A percentile compares a stretch with the other conserved stretches of the same genome.
phyloP scores from a whole-genome alignment of 1,140 invertebrate species.

The Lasioglossum baleicum region DNA sequence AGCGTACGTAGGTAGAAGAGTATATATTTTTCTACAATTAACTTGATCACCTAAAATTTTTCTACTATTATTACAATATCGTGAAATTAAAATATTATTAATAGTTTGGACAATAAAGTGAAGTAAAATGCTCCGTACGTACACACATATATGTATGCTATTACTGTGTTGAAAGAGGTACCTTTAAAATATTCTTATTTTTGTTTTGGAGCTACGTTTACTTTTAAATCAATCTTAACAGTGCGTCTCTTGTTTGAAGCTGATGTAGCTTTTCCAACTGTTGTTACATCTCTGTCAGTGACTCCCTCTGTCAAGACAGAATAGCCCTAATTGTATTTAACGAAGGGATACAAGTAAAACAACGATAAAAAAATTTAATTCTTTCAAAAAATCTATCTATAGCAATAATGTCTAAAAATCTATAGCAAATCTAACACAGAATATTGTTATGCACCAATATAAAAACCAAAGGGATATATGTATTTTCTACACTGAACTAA shows the following conservation, averaged over 20 bases:
- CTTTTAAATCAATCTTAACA: constrained; percentile 89
- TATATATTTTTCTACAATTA: too few relatives aligned
- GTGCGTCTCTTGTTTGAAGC: constrained; percentile 87
- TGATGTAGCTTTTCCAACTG: constrained; percentile 81
- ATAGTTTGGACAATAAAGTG: too few relatives aligned
- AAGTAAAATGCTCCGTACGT: too few relatives aligned
- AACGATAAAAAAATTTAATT: too few relatives aligned
- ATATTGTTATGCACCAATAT: not conserved
- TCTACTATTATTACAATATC: too few relatives aligned
- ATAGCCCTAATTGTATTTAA: constrained; percentile 76
- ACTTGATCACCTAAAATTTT: too few relatives aligned
- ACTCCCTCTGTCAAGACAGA: constrained; percentile 82
- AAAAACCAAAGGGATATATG: not conserved
- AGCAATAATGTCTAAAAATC: not conserved
- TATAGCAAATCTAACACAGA: not conserved
- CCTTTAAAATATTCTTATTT: constrained; percentile 72
- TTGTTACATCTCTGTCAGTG: constrained; percentile 80
- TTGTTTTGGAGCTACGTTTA: constrained; percentile 86
- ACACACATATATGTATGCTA: constrained; percentile 52
- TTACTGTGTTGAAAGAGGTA: constrained; percentile 77
- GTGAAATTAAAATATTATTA: too few relatives aligned
- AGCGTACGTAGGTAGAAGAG: too few relatives aligned
- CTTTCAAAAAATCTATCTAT: not conserved
- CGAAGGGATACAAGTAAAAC: constrained; percentile 13
- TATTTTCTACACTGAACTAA: constrained; percentile 10